Base-by-base conservation (phyloP, 2,113 vertebrate species). In the Embiotoca jacksoni region DNA sequence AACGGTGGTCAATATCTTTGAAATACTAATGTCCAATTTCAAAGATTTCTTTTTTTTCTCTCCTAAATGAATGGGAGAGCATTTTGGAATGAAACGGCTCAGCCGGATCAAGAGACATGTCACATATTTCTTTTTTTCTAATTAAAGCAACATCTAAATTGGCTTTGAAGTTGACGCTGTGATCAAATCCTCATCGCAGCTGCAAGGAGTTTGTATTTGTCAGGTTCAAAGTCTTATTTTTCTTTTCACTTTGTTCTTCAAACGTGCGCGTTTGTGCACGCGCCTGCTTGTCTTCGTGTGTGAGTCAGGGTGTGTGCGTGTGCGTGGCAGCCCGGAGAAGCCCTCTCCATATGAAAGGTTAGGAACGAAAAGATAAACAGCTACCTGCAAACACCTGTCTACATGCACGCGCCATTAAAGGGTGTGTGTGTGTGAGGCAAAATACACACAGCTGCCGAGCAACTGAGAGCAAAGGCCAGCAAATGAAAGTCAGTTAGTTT, bases 331-430 rank as follows among this genome's bases (percentile, higher is more conserved):
- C 58, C 4, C 36, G 82, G 68, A 88, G 85, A 86, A 85, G 84
- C 74, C 87, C 82, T 89, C 90, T 90, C 81, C 66, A 83, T 92
- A 89, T 91, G 79, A 93, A 93, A 91, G 93, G 91, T 90, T 89
- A 92, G 80, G 77, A 75, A 83, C 64, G 78, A 88, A 91, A 84
- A 94, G 91, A 94, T 91, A 93, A 95, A 94, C 91, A 90, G 84
- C 90, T 91, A 93, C 93, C 93, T 94, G 92, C 84, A 91, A 94
- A 94, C 95, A 95, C 94, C 94, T 95, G 94, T 93, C 91, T 80
- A 31, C 89, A 73, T 72, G 59, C 87, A 83, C 73, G 75, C 83
- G 62, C 68, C 37, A 77, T 85, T 81, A 84, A 92, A 85, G 80
- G 59, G 58, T 1, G 63, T 32, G 67, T 67, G 70, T 66, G 69